A percentile compares a stretch with the other conserved stretches of the same genome.
Conservation (phyloP, 2,888 invertebrate genomes). For the Lochmaea capreae region DNA sequence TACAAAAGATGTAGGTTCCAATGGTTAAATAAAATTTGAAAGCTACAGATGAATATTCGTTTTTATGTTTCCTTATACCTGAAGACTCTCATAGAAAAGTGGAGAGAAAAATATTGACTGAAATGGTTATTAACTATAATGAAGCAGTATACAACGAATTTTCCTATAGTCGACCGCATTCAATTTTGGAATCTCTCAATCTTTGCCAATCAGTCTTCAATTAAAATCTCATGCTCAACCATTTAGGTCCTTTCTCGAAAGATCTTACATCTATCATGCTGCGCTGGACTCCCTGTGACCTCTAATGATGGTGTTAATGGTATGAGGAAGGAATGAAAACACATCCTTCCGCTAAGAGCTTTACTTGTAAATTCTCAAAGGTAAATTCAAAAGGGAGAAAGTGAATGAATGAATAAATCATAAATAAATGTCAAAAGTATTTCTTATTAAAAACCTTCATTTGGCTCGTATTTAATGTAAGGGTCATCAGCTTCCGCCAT, state of each 20-base stretch:
- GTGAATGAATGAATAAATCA: constrained; percentile 11
- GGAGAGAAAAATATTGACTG: too few species aligned
- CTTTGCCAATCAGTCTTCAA: constrained; percentile 1
- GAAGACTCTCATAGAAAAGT: too few species aligned
- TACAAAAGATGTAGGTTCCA: not conserved
- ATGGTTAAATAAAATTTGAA: too few species aligned
- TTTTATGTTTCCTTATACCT: too few species aligned
- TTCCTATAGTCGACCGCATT: not conserved
- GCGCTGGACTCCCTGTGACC: not conserved
- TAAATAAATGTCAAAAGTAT: too few species aligned
- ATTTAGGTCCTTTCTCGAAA: constrained; percentile 2
- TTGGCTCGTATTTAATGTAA: not conserved
- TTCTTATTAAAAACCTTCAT: not conserved
- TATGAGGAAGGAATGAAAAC: not conserved
- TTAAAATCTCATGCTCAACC: constrained; percentile 4
- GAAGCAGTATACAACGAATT: not conserved
- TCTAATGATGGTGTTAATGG: constrained; percentile 5
- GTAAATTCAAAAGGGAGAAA: constrained; percentile 7
- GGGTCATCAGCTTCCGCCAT: too few species aligned
- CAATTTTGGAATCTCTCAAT: not conserved
- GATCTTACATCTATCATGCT: constrained; percentile 11
- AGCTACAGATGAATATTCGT: too few species aligned
- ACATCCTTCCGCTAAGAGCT: constrained; percentile 3
- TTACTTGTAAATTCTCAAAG: constrained; percentile 16
- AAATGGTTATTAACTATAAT: too few species aligned